Evolutionary conservation across 2,888 invertebrate species (phyloP), one percentile per base, ranked within the genome.

Genomic region (Agrenia bidenticulata): DNA sequence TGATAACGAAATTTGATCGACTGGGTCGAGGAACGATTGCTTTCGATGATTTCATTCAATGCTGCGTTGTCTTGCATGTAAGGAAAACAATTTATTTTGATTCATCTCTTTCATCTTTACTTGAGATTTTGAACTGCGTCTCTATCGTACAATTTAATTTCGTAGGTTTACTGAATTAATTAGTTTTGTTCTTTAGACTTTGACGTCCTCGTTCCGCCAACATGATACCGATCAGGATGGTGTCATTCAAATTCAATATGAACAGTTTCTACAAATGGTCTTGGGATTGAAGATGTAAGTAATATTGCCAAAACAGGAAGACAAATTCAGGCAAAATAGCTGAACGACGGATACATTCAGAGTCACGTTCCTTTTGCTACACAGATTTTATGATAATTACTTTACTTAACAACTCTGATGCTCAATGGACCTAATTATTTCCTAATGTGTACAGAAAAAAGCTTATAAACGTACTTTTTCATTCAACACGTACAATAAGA

Each of bases 1-100:
- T 98, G 77, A 84, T 99, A 60, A 86, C 89, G 74, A 97, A 97
- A 81, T 99, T 96, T 82, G 98, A 98, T 81, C 85, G 97, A 73
- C 89, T 88, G 77, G 94, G 94, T n/a, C 83, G 85, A 59, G 68
- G 94, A 37, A 90, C 89, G 7, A 92, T 99, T 77, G 86, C 93
- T 61, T 99, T 99, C 82, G 98, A 99, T 83, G 98, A 99, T 81
- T 98, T 98, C 80, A 97, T 98, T 76, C 97, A 97, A 80, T 94
- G 94, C 79, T 95, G 94, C 80, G 88, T 97, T 70, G 89, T 92
- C 61, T 83, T 96, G 78, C 90, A 94, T 83, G 94, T 94, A 84
- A 89, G 90, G 87, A 19, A 1, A 39, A 11, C 41, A 45, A 11
- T 54, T 26, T 56, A 50, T 42, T 50, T 60, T 27, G n/a, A 39